A percentile compares a stretch with the other conserved stretches of the same genome.
Conservation (phyloP, 2,113 vertebrate species). For the Toxotes chatareus region DNA sequence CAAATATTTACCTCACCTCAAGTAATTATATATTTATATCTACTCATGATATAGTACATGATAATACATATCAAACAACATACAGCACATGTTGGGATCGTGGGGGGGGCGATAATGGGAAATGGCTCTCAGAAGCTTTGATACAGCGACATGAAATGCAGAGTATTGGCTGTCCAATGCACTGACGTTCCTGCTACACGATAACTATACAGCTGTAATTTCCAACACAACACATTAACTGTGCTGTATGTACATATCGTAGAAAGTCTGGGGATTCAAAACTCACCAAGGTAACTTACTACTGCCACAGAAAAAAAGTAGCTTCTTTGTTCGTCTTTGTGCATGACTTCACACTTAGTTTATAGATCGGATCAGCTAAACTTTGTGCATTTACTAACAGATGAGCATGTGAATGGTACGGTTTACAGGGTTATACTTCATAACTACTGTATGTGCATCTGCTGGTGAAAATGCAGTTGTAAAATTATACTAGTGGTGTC, state of each 20-base stretch:
- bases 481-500: constrained; percentile 48
- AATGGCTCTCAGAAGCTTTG: constrained; percentile 68
- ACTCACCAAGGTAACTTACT: constrained; percentile 46
- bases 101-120: constrained; percentile 4
- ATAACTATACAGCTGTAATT: constrained; percentile 63
- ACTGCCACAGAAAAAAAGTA: constrained; percentile 47
- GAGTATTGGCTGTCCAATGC: constrained; percentile 13
- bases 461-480: constrained; percentile 75
- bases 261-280: constrained; percentile 51
- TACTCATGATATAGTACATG: constrained; percentile 76
- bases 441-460: constrained; percentile 64
- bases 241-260: constrained; percentile 65
- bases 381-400: constrained; percentile 54
- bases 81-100: constrained; percentile 56
- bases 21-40: constrained; percentile 72
- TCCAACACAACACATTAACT: constrained; percentile 52
- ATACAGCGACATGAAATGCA: constrained; percentile 61
- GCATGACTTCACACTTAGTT: constrained; percentile 50
- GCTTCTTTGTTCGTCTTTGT: constrained; percentile 60
- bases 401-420: constrained; percentile 33
- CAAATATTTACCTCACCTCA: constrained; percentile 67
- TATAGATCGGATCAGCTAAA: constrained; percentile 55
- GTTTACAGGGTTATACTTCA: constrained; percentile 44
- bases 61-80: constrained; percentile 79
- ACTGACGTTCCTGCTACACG: constrained; percentile 56